Base-by-base conservation (phyloP, 1,140 invertebrate genomes). In the Schlechtendalia chinensis region DNA sequence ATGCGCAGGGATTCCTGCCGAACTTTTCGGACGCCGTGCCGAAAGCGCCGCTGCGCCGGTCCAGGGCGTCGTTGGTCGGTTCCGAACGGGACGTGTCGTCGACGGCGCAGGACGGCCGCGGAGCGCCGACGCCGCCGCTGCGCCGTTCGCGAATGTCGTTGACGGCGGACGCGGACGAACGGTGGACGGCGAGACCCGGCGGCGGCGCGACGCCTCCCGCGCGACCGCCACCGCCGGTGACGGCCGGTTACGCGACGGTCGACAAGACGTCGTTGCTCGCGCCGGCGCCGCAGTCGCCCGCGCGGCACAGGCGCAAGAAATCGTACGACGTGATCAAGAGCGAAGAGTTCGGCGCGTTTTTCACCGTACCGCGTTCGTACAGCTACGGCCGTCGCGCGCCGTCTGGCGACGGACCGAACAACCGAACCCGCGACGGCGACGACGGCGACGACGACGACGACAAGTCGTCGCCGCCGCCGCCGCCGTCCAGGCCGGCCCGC, bases 181-280 rank as follows among this genome's bases (percentile, higher is more conserved):
- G 39, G 72, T 29, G 1, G 32, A 45, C n/a, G 14, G 54, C 58
- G 1, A 16, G 45, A 12, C 4, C 47, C 1, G 27, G 27, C 14
- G 22, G 87, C 24, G 90, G 85, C 17, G 11, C 29, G 3, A 47
- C 59, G 19, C 69, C 81, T n/a, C 47, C 63, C 0, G 1, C 67
- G 3, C 80, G 53, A 17, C 71, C 58, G 17, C 71, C 54, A 3
- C 5, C 53, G 24, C n/a, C 24, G 6, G 24, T 24, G 12, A 19
- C 56, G 27, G 86, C 87, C 29, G 91, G 90, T 14, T 92, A 93
- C 82, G 90, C 91, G 11, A 87, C 90, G 8, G 90, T 92, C 5
- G 91, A 92, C 29, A 91, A 91, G 84, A 83, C 82, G 82, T 87
- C 50, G 16, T 50, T 65, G 10, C 16, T 50, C 39, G 91, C 91